A percentile compares a stretch with the other conserved stretches of the same genome.
These are phyloP conservation scores for Bostrychus sinensis DNA, from an alignment of 2,113 vertebrate species.

Conservation along the genomic window DNA sequence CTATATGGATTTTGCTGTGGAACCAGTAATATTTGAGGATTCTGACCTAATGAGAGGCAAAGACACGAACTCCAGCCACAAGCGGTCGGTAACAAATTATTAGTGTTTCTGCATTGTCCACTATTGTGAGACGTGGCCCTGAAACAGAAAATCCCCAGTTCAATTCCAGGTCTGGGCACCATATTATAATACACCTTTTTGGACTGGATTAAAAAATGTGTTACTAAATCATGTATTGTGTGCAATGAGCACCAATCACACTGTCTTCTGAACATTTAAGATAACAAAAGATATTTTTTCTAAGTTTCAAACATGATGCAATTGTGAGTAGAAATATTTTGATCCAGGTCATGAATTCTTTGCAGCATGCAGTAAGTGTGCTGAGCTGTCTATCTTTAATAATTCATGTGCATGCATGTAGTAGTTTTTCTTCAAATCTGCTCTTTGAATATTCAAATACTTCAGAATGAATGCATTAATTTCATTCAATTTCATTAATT, in stretches of 20 bases:
- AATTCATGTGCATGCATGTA: not conserved
- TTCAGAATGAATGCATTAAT: not conserved
- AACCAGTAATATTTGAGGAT: no score
- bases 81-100: no score
- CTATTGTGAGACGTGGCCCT: no score
- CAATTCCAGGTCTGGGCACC: no score
- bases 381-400: not conserved
- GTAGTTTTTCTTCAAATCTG: constrained; percentile 1
- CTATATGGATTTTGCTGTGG: no score
- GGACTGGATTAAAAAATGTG: not conserved
- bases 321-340: not conserved
- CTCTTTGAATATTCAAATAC: constrained; percentile 2
- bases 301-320: not conserved
- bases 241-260: not conserved
- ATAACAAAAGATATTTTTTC: not conserved
- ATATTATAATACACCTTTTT: no score
- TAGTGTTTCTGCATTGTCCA: no score
- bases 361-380: constrained; percentile 7
- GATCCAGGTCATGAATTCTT: constrained; percentile 3
- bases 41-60: no score
- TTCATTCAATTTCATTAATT: not conserved
- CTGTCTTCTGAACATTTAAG: not conserved
- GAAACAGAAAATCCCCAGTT: no score
- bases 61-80: no score
- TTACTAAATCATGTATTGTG: not conserved